phyloP scores from a whole-genome alignment of 2,797 vertebrate species.

The Myotis findleyi region DNA sequence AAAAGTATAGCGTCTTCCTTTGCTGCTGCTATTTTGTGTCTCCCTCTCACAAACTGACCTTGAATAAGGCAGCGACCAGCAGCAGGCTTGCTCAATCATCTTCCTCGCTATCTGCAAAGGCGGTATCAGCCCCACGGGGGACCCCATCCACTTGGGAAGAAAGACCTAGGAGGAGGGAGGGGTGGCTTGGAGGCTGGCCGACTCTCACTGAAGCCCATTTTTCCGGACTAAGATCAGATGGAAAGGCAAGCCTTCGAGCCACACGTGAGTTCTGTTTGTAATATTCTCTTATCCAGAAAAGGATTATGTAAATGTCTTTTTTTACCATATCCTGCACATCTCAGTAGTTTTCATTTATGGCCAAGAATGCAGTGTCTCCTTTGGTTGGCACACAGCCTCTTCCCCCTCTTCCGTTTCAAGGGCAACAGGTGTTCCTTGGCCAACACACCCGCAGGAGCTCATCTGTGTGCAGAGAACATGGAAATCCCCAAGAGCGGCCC shows the following conservation, averaged over 20 bases:
- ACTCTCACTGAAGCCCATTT: background rate
- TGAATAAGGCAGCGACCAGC: background rate
- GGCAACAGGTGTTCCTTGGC: constrained; percentile 35
- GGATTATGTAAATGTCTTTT: background rate
- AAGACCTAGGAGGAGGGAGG: background rate
- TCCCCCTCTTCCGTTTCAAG: constrained; percentile 64
- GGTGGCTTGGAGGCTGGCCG: accelerated
- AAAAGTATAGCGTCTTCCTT: background rate
- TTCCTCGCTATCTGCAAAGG: background rate
- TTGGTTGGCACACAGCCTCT: background rate
- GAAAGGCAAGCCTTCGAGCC: constrained; percentile 29
- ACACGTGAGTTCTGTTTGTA: background rate
- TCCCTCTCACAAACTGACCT: background rate
- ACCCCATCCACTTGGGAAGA: background rate
- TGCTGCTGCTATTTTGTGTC: background rate
- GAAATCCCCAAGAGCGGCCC: background rate
- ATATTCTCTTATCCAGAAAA: background rate
- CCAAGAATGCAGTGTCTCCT: background rate
- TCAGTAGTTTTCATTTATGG: constrained; percentile 47
- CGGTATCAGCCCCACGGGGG: background rate
- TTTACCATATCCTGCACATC: constrained; percentile 1
- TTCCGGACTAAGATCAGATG: constrained; percentile 56
- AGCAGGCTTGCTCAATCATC: background rate
- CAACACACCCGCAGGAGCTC: background rate
- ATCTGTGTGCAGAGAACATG: background rate